Evolutionary conservation across 2,113 vertebrate species (phyloP), one percentile per base, ranked within the genome.

Genomic region (Nerophis lumbriciformis): DNA sequence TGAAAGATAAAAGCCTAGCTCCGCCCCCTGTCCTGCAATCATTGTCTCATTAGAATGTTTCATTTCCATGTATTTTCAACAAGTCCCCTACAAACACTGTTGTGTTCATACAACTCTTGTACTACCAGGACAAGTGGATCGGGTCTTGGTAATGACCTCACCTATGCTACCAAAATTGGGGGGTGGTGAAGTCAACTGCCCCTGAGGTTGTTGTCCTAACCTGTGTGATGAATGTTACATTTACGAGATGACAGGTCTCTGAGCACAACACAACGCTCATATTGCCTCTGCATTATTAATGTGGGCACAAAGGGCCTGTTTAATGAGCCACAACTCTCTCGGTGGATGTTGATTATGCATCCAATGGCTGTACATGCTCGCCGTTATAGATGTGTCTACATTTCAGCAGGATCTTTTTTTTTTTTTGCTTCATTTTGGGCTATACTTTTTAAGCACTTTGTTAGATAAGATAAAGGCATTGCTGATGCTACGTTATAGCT

Each of bases 261-360:
- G 72, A 88, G 68, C 77, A 77, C 77, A 73, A 80, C 74, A 49
- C 53, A n/a, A 57, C 80, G 68, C 71, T 82, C 79, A 58, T 76
- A 71, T 76, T 57, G 71, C 69, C 57, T 51, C 81, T 89, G 71
- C 80, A 87, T 89, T 89, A 90, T 89, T 90, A 84, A 90, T 85
- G 75, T 57, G 42, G 4, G 73, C 75, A 78, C 80, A 82, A 84
- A 82, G 85, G 78, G 72, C 80, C 70, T 77, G 76, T 77, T 84
- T 88, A 89, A 89, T 87, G 85, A 88, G 81, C 76, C 84, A 52
- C 57, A 78, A 82, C 78, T 72, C 77, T 76, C 77, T 81, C 79
- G 37, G 69, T 76, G 72, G 70, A 80, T 82, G 78, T 79, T 82
- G 85, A 88, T 83, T 83, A 81, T 75, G 60, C 67, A 76, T 82